Percentiles rank a stretch among this genome's conserved stretches.
Evolutionary conservation across 2,113 vertebrate species (phyloP).

Genomic region (Pao palembangensis): DNA sequence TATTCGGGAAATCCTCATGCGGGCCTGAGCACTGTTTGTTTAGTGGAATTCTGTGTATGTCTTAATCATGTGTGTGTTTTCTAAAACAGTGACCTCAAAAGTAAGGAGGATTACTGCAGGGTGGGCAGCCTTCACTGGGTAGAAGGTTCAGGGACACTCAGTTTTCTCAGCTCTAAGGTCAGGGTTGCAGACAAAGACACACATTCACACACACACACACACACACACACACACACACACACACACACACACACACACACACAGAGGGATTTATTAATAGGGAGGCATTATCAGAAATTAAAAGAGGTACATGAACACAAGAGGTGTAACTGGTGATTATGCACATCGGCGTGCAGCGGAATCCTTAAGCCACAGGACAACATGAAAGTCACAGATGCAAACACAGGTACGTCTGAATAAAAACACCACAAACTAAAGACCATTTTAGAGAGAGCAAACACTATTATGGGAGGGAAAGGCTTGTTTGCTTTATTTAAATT

Average conservation of each 20-base stretch:
- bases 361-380: too few relatives aligned
- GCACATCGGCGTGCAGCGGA: too few relatives aligned
- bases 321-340: neutral
- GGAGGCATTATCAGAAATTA: neutral
- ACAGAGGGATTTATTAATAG: neutral
- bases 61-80: slow-evolving; percentile 16
- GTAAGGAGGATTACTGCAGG: slow-evolving; percentile 26
- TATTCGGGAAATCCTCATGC: slow-evolving; percentile 20
- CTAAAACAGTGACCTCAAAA: slow-evolving; percentile 20
- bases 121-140: slow-evolving; percentile 1
- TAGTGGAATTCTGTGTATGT: slow-evolving; percentile 24
- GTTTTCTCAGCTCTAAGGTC: slow-evolving; percentile 25
- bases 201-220: neutral
- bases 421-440: slow-evolving; percentile 7
- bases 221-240: slow-evolving; percentile 4
- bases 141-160: slow-evolving; percentile 19
- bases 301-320: slow-evolving; percentile 4
- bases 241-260: neutral
- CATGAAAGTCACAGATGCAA: slow-evolving; percentile 4
- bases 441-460: too few relatives aligned
- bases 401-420: slow-evolving; percentile 21
- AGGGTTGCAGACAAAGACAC: neutral
- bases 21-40: slow-evolving; percentile 16
- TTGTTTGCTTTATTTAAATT: too few relatives aligned
- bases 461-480: too few relatives aligned